Conservation (phyloP, 2,797 vertebrate genomes). For the Epinephelus coioides region DNA sequence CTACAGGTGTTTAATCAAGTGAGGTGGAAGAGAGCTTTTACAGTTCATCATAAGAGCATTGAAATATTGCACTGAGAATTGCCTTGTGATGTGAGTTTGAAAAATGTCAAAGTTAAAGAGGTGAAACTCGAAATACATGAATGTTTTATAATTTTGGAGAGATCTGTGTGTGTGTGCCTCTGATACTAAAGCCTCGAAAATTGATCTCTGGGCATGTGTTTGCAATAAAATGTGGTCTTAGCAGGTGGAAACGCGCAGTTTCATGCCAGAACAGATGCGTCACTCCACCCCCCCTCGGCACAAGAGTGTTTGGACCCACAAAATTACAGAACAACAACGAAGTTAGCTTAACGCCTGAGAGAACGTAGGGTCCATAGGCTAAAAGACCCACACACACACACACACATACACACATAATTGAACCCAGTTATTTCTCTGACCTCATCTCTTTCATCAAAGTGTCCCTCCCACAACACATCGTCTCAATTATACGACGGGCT, state of each 20-base stretch:
- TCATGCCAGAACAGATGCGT: slow-evolving; percentile 20
- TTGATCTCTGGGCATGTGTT: slow-evolving; percentile 16
- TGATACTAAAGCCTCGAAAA: background rate
- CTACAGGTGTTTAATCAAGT: background rate
- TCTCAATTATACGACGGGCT: slow-evolving; percentile 71
- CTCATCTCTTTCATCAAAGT: slow-evolving; percentile 69
- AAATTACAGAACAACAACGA: slow-evolving; percentile 19
- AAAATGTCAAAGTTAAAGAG: slow-evolving; percentile 9
- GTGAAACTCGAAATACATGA: background rate
- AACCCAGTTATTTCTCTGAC: slow-evolving; percentile 64
- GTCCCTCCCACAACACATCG: slow-evolving; percentile 66
- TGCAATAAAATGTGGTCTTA: slow-evolving; percentile 22
- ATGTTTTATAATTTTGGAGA: background rate
- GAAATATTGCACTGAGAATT: background rate
- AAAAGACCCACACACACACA: background rate
- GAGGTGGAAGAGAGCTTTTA: background rate
- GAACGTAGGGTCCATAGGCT: slow-evolving; percentile 25
- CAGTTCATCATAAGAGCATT: background rate
- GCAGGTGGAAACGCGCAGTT: slow-evolving; percentile 39
- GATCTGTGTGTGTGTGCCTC: background rate
- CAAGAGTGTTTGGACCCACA: slow-evolving; percentile 16
- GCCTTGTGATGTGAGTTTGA: slow-evolving; percentile 3
- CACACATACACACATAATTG: slow-evolving; percentile 47
- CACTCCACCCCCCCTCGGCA: background rate
- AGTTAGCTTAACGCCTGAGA: slow-evolving; percentile 5